phyloP scores from a whole-genome alignment of 2,797 vertebrate genomes.

The Hemitrygon akajei region DNA sequence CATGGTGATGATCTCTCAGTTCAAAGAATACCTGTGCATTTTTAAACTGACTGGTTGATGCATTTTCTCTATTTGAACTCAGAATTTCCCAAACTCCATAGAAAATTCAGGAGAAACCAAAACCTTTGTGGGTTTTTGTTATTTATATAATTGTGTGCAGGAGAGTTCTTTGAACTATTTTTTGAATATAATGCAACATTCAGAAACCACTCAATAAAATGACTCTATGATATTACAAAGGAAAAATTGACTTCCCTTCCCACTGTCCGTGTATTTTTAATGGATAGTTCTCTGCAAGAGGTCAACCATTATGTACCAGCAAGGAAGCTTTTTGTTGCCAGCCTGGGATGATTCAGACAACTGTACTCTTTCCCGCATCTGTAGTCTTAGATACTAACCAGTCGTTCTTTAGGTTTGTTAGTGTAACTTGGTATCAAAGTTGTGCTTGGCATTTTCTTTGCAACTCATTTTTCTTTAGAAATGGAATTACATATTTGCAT shows the following conservation, averaged over 20 bases:
- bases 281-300: no score
- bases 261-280: background rate
- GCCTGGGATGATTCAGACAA: background rate
- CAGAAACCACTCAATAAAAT: conserved; percentile 10
- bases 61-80: background rate
- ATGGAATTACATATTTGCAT: background rate
- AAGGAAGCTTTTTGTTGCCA: background rate
- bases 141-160: background rate
- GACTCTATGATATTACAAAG: no score
- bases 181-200: background rate
- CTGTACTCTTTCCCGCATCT: background rate
- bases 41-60: background rate
- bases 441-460: conserved; percentile 40
- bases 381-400: background rate
- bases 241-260: background rate
- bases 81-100: background rate
- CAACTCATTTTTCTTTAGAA: background rate
- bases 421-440: no score
- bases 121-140: background rate
- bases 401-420: background rate
- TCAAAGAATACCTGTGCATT: background rate
- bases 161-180: conserved; percentile 18
- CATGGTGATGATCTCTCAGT: background rate
- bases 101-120: background rate
- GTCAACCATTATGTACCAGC: background rate